Percentiles rank a stretch among this genome's conserved stretches.
These are phyloP conservation scores for Peromyscus eremicus DNA, from an alignment of 2,797 vertebrate genomes.

Conservation along the genomic window DNA sequence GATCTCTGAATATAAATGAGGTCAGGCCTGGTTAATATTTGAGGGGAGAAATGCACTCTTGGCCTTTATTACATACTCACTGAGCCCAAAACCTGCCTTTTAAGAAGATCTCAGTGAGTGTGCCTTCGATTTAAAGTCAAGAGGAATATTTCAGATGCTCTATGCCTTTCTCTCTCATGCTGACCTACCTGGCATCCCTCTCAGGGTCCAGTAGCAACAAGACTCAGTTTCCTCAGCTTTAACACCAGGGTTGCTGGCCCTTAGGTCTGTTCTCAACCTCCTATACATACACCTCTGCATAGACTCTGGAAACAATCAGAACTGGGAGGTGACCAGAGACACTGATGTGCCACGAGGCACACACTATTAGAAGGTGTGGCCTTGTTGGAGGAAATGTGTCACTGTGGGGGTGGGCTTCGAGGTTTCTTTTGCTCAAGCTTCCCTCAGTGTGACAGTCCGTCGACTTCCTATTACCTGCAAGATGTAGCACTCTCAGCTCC, in stretches of 20 bases:
- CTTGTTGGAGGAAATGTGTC: too few species aligned
- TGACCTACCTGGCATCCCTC: rapidly evolving
- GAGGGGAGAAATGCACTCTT: background rate
- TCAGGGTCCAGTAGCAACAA: rapidly evolving
- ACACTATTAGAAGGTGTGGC: too few species aligned
- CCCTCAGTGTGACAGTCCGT: too few species aligned
- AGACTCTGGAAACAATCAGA: background rate
- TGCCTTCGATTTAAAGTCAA: background rate
- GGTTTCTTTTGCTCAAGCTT: too few species aligned
- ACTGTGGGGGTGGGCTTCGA: too few species aligned
- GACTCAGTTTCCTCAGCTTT: background rate
- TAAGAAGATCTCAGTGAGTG: background rate
- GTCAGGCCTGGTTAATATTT: background rate
- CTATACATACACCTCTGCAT: rapidly evolving
- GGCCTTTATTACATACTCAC: rapidly evolving
- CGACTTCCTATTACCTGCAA: too few species aligned
- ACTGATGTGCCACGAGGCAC: background rate
- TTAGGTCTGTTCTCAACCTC: background rate
- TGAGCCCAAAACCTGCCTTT: too few species aligned
- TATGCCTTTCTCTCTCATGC: background rate
- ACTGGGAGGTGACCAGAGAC: background rate
- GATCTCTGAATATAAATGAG: background rate
- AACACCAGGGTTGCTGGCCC: background rate
- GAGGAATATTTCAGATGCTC: rapidly evolving
- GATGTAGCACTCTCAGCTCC: background rate